Conservation (phyloP, 2,888 invertebrate genomes). For the Poecilus cupreus region DNA sequence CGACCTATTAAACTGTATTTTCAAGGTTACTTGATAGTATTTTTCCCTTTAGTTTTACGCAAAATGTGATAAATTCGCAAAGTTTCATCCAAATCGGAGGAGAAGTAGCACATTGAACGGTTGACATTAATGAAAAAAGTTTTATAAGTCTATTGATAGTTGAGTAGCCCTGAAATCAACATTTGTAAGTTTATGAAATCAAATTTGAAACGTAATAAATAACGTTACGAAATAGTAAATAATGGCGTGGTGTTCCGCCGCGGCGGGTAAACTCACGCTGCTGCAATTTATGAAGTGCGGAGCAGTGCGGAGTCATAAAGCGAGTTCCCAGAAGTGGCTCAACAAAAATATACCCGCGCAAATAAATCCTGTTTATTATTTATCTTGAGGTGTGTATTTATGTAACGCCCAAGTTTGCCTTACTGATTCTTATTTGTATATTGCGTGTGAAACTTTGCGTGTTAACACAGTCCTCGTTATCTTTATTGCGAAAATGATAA, state of each 20-base stretch:
- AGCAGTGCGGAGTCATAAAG: not conserved
- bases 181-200: not conserved
- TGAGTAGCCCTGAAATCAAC: too few species aligned
- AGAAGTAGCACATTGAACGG: too few species aligned
- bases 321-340: not conserved
- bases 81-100: too few species aligned
- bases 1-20: too few species aligned
- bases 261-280: not conserved
- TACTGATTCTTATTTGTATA: constrained; percentile 3
- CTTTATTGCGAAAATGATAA: constrained; percentile 38
- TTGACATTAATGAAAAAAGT: not conserved
- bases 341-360: not conserved
- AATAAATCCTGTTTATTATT: constrained; percentile 25
- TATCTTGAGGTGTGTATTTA: constrained; percentile 22
- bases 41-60: too few species aligned
- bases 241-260: not conserved
- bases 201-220: not conserved
- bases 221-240: not conserved
- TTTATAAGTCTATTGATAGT: too few species aligned
- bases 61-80: too few species aligned
- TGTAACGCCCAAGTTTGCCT: not conserved
- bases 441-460: constrained; percentile 38
- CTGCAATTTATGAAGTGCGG: not conserved
- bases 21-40: too few species aligned
- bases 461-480: constrained; percentile 16